Evolutionary conservation across 2,888 invertebrate species (phyloP), one percentile per base, ranked within the genome.

Genomic region (Podabrus alpinus): DNA sequence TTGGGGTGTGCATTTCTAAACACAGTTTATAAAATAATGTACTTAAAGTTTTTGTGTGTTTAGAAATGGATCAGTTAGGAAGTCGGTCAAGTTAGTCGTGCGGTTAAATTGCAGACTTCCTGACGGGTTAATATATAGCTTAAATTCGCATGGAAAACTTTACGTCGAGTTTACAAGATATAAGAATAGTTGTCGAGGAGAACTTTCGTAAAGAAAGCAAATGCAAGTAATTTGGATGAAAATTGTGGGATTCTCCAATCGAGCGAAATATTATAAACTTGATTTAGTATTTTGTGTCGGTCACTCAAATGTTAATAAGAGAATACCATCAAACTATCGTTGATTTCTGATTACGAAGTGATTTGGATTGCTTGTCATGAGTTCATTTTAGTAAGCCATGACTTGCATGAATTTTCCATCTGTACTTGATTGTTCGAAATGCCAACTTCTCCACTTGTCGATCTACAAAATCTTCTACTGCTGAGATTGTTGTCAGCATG

Each of bases 281-380:
- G 62, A 68, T 68, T 59, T 68, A 62, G 17, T 64, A 64, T 64
- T 19, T 64, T 76, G 67, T 74, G 79, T 77, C 77, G 79, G 78
- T 71, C 72, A 69, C 69, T 77, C 59, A 75, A 75, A 77, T 76
- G 75, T 75, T 81, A 80, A 78, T 81, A 80, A 79, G 77, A 75
- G 71, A 79, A 74, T 76, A 74, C 77, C 76, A 64, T 64, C 62
- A 71, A 66, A 72, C 77, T 74, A 73, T 77, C 77, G 74, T 73
- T 81, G 82, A 80, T 81, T 80, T 82, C 81, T 81, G 80, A 81
- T 80, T 79, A 77, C 78, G 74, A 78, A 79, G 80, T 77, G 78
- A 78, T 79, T 80, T 76, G 80, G 80, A 81, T 81, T 80, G 79
- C 81, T 79, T 81, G 82, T 82, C 82, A 82, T 81, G 80, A 81